Percentiles rank a stretch among this genome's conserved stretches.
Evolutionary conservation across 2,797 vertebrate genomes (phyloP).

Genomic region (Hoplostethus mediterraneus): DNA sequence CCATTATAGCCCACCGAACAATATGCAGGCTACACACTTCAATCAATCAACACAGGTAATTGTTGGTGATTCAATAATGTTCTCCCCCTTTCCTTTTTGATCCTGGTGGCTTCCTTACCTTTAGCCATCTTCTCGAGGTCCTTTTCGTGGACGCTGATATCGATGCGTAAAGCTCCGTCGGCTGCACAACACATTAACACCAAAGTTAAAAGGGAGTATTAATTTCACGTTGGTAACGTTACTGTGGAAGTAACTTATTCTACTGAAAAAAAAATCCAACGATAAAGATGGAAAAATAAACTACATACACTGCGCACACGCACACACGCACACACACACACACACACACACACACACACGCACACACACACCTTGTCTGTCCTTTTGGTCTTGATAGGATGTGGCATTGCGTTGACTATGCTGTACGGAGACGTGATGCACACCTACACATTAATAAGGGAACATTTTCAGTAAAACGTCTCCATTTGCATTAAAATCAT

Average conservation of each 20-base stretch:
- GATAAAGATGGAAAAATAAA: not conserved
- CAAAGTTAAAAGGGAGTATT: conserved; percentile 13
- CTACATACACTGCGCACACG: conserved; percentile 7
- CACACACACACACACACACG: conserved; percentile 77
- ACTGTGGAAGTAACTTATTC: no score
- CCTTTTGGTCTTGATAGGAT: conserved; percentile 88
- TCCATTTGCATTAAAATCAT: not conserved
- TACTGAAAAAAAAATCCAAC: no score
- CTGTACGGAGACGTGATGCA: conserved; percentile 75
- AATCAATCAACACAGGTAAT: conserved; percentile 4
- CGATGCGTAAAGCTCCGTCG: conserved; percentile 88
- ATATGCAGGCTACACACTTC: not conserved
- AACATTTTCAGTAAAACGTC: not conserved
- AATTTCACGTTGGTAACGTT: not conserved
- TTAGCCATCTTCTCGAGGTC: conserved; percentile 95
- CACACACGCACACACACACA: conserved; percentile 12
- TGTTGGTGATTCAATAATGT: conserved; percentile 12
- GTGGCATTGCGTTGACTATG: conserved; percentile 87
- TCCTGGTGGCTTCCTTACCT: conserved; percentile 83
- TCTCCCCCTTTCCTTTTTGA: not conserved
- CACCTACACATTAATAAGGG: conserved; percentile 39
- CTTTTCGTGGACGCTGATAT: conserved; percentile 90
- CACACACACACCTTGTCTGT: conserved; percentile 87
- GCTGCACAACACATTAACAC: conserved; percentile 74
- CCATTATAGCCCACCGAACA: not conserved